A percentile compares a stretch with the other conserved stretches of the same genome.
These are phyloP conservation scores for Dryobates pubescens DNA, from an alignment of 2,797 vertebrate species.

Conservation along the genomic window DNA sequence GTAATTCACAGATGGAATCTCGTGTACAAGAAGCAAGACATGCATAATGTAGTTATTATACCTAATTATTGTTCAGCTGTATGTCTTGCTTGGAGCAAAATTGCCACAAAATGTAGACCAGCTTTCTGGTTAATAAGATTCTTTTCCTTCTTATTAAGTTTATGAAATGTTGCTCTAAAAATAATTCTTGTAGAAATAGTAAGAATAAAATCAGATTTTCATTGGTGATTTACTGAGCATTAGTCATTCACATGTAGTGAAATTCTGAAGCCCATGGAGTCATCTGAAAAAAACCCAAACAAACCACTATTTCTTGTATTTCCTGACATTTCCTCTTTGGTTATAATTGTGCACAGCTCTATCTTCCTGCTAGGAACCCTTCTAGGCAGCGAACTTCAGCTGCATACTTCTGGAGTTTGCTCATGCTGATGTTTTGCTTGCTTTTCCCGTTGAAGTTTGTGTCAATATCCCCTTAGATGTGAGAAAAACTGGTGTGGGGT, in stretches of 20 bases:
- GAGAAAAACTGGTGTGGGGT: background rate
- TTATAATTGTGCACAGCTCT: background rate
- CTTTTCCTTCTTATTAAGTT: slow-evolving; percentile 61
- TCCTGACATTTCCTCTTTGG: slow-evolving; percentile 19
- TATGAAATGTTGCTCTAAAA: slow-evolving; percentile 60
- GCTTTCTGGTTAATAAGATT: slow-evolving; percentile 67
- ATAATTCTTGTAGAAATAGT: slow-evolving; percentile 34
- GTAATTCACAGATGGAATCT: slow-evolving; percentile 17
- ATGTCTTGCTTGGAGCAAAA: slow-evolving; percentile 61
- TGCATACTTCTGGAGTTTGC: background rate
- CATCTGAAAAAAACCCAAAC: slow-evolving; percentile 40
- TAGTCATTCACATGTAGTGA: slow-evolving; percentile 34
- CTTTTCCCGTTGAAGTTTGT: background rate
- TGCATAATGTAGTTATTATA: slow-evolving; percentile 59
- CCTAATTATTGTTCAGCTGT: slow-evolving; percentile 63
- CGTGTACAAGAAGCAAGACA: slow-evolving; percentile 33
- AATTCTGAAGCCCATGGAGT: slow-evolving; percentile 12
- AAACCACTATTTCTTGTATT: background rate
- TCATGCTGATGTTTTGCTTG: background rate
- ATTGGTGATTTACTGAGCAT: background rate
- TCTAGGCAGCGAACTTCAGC: background rate
- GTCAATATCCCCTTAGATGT: background rate
- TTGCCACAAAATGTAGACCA: slow-evolving; percentile 54
- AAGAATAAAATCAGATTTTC: slow-evolving; percentile 30
- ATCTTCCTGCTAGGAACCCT: background rate